Evolutionary conservation across 2,888 invertebrate species (phyloP).

Genomic region (Bellardia pandia): DNA sequence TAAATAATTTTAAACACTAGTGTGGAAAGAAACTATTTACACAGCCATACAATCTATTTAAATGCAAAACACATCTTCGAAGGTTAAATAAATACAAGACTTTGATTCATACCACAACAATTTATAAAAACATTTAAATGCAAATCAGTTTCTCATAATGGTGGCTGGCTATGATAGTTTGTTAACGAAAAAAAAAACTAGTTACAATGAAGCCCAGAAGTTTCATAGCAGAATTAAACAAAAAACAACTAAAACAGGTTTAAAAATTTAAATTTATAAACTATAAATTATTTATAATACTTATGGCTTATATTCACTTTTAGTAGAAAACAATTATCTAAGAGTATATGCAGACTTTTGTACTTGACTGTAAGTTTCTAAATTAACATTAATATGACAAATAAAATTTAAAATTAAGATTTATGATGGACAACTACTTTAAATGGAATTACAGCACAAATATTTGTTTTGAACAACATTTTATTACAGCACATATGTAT

Average conservation of each 20-base stretch:
- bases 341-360: background rate
- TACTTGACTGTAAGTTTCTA: background rate
- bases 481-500: no score
- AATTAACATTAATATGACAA: background rate
- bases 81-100: conserved; percentile 5
- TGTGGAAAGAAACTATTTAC: background rate
- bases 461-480: no score
- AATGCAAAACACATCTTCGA: conserved; percentile 21
- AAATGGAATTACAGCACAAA: background rate
- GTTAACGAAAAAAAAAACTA: background rate
- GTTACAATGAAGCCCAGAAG: background rate
- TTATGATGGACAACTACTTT: conserved; percentile 1
- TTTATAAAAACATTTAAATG: conserved; percentile 19
- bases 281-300: no score
- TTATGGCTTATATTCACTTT: no score
- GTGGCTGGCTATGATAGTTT: conserved; percentile 3
- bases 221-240: background rate
- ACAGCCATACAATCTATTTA: background rate
- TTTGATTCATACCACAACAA: background rate
- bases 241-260: background rate
- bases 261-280: background rate
- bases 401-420: background rate
- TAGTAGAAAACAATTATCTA: no score
- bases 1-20: background rate
- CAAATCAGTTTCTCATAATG: conserved; percentile 13